These are phyloP conservation scores for Rhynchotus rufescens DNA, from an alignment of 2,797 vertebrate species.

Conservation along the genomic window DNA sequence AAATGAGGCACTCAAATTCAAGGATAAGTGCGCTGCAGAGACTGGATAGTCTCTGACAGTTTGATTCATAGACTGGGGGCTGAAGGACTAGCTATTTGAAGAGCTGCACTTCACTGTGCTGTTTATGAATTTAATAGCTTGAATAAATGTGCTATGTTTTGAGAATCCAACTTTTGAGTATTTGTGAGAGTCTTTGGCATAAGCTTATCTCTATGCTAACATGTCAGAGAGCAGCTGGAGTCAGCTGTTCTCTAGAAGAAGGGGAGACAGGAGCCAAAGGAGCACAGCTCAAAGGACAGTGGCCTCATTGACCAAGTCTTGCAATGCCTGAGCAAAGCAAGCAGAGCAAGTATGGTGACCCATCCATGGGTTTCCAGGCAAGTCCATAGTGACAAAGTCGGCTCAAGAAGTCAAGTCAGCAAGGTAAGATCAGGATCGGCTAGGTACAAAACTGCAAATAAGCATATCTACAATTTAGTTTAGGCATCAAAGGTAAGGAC, in stretches of 20 bases:
- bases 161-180: neutral
- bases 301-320: neutral
- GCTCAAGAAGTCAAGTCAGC: neutral
- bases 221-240: neutral
- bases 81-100: neutral
- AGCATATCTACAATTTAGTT: neutral
- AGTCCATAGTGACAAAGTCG: neutral
- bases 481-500: neutral
- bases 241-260: neutral
- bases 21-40: neutral
- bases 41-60: neutral
- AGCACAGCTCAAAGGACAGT: neutral
- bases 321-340: neutral
- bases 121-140: neutral
- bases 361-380: neutral
- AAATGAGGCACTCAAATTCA: neutral
- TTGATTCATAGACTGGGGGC: fast-evolving
- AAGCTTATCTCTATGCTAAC: neutral
- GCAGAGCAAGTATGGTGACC: neutral
- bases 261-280: neutral
- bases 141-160: neutral
- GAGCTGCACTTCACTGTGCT: neutral
- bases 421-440: neutral
- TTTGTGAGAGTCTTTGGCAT: neutral
- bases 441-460: neutral